Evolutionary conservation across 2,797 vertebrate genomes (phyloP), one percentile per base, ranked within the genome.

Genomic region (Anguilla marmorata): DNA sequence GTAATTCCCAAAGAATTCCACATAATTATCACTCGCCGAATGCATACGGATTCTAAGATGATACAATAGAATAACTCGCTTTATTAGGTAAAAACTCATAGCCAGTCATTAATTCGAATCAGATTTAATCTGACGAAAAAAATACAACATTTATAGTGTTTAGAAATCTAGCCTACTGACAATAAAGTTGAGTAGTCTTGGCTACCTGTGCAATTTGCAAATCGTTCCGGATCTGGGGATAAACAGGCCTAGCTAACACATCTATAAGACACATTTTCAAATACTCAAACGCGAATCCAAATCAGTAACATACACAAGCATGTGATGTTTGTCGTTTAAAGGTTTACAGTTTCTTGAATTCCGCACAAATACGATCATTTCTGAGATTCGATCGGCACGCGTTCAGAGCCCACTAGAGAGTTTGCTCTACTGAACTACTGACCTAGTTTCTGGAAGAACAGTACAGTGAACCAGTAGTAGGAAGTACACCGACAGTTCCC

Each of bases 351-450:
- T 80, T 48, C 76, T 80, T 45, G 11, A 80, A 80, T 21, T 45
- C 41, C 11, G 5, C 3, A 19, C 16, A 45, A 19, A 80, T 45
- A 21, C 45, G 12, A 80, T 16, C 37, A 21, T 80, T 80, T 45
- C 76, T 45, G 37, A 45, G 76, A 80, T 45, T 80, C 76, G 33
- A 45, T 45, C 76, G 76, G 41, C 37, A 45, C 76, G 16, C 76
- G 76, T 80, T 21, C 14, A 21, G 45, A 48, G 8, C 69, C 54
- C 4, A 33, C 9, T 24, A 80, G 24, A 89, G 91, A 89, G 91
- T 94, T 95, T 91, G 96, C 93, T 96, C 96, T 90, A 96, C 95
- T 97, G 96, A 95, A 96, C 96, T 95, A 96, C 95, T 97, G 96
- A 97, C 96, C 96, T 95, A 96, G 91, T 96, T 97, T 95, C 86